phyloP scores from a whole-genome alignment of 2,113 vertebrate species.

The Pleuronectes platessa region DNA sequence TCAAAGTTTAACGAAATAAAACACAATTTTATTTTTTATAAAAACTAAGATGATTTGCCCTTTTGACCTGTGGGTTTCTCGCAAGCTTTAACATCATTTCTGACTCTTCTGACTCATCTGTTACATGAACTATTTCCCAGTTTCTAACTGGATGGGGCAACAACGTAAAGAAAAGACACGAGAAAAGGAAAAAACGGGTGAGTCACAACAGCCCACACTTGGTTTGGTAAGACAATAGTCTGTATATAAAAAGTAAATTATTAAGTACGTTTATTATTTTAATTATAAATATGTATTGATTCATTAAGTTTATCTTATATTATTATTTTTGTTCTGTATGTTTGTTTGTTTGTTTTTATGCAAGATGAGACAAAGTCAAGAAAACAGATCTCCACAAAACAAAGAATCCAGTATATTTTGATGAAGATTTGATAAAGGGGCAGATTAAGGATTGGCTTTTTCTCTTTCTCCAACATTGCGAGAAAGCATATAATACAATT shows the following conservation, averaged over 20 bases:
- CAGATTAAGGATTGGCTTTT: too few relatives aligned
- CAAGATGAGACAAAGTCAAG: too few relatives aligned
- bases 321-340: too few relatives aligned
- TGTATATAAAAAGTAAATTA: not conserved
- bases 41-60: not conserved
- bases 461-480: too few relatives aligned
- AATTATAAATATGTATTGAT: not conserved
- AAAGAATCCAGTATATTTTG: too few relatives aligned
- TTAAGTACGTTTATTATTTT: not conserved
- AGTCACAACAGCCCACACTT: not conserved
- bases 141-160: constrained; percentile 23
- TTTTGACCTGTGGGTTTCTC: not conserved
- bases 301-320: not conserved
- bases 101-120: constrained; percentile 26
- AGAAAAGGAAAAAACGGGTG: not conserved
- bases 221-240: not conserved
- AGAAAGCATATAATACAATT: too few relatives aligned
- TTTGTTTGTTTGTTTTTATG: too few relatives aligned
- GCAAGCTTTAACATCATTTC: constrained; percentile 5
- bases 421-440: too few relatives aligned
- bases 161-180: not conserved
- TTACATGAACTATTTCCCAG: constrained; percentile 30
- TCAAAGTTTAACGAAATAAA: not conserved
- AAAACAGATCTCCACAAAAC: too few relatives aligned
- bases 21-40: not conserved